phyloP scores from a whole-genome alignment of 2,113 vertebrate species.

The Dasypus novemcinctus region DNA sequence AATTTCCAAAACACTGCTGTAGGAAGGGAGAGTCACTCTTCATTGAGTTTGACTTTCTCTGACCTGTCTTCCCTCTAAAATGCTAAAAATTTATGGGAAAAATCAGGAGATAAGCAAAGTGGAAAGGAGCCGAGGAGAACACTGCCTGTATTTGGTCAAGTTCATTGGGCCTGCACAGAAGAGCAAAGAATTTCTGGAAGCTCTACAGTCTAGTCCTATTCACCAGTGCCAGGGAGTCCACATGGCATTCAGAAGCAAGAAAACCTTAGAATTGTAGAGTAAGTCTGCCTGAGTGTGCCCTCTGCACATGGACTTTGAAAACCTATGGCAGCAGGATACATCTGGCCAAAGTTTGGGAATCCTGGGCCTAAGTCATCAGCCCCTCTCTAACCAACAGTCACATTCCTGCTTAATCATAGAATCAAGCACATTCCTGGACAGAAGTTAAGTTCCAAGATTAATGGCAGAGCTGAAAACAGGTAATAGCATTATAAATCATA shows the following conservation, averaged over 20 bases:
- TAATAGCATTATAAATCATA: neutral
- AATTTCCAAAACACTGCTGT: conserved; percentile 10
- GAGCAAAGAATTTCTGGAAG: neutral
- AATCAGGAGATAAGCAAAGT: neutral
- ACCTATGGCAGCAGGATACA: neutral
- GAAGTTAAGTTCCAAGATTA: neutral
- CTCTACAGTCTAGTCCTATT: neutral
- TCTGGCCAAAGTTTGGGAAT: neutral
- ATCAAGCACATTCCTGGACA: neutral
- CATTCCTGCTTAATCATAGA: neutral
- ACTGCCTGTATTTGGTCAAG: neutral
- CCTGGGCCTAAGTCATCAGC: neutral
- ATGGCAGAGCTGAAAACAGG: neutral
- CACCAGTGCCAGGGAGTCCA: neutral
- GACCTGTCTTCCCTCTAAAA: neutral
- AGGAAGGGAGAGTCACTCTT: neutral
- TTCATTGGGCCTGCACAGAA: neutral
- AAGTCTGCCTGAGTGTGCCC: neutral
- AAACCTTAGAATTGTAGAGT: neutral
- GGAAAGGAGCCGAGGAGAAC: neutral
- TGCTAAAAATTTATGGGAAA: neutral
- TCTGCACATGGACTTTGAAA: neutral
- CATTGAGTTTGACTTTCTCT: neutral
- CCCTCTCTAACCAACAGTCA: neutral
- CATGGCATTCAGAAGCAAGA: neutral